phyloP scores from a whole-genome alignment of 2,888 invertebrate genomes.

The Drosophila parthenogenetica region DNA sequence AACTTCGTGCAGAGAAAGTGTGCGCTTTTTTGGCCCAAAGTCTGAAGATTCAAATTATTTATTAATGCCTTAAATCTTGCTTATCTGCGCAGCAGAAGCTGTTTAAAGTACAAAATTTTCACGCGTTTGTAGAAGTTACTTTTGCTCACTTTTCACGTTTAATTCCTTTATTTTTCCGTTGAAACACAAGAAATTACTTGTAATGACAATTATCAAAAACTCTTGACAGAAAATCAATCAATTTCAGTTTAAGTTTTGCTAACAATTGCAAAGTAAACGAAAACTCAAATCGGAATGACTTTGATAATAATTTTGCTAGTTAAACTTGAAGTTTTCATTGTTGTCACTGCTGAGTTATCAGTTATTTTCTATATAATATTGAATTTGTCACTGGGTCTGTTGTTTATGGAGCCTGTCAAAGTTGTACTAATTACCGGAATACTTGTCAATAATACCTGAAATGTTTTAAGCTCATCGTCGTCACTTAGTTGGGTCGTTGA shows the following conservation, averaged over 20 bases:
- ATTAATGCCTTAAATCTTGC: not conserved
- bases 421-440: conserved; percentile 35
- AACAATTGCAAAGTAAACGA: conserved; percentile 22
- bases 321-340: conserved; percentile 7
- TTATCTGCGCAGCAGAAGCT: not conserved
- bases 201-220: not conserved
- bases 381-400: not conserved
- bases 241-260: conserved; percentile 8
- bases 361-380: conserved; percentile 11
- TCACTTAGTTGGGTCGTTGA: conserved; percentile 27
- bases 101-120: not conserved
- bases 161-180: too few relatives aligned
- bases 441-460: conserved; percentile 56
- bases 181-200: not conserved
- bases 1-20: too few relatives aligned
- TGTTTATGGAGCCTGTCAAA: conserved; percentile 28
- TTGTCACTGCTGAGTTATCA: conserved; percentile 18
- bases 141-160: too few relatives aligned
- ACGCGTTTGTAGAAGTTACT: not conserved
- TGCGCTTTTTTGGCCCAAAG: too few relatives aligned
- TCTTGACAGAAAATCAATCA: conserved; percentile 34
- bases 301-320: conserved; percentile 17
- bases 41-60: not conserved
- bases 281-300: not conserved
- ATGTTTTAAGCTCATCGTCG: conserved; percentile 56